These are phyloP conservation scores for Tiaroga cobitis DNA, from an alignment of 2,797 vertebrate genomes.

Conservation along the genomic window DNA sequence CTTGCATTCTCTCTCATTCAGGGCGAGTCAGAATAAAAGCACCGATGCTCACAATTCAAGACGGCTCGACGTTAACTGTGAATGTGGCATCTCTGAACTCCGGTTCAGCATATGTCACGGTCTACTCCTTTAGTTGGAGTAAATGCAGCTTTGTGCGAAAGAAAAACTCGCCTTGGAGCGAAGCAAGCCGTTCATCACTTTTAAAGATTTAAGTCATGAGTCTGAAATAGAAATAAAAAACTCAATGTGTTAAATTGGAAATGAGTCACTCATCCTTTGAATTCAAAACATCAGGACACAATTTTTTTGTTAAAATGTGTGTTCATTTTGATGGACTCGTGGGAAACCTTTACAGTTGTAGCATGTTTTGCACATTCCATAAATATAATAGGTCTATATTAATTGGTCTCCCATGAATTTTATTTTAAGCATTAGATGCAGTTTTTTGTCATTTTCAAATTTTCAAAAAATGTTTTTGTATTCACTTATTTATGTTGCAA, in stretches of 20 bases:
- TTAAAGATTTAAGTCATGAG: background rate
- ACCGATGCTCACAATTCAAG: background rate
- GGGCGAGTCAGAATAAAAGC: constrained; percentile 15
- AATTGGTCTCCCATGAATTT: background rate
- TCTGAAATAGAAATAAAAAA: background rate
- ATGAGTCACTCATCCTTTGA: background rate
- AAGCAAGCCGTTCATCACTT: background rate
- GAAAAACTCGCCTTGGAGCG: background rate
- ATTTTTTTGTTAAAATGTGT: background rate
- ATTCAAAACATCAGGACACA: background rate
- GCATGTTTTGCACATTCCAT: background rate
- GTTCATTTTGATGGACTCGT: background rate
- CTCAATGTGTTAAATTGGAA: background rate
- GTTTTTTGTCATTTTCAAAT: background rate
- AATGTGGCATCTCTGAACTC: background rate
- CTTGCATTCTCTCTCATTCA: constrained; percentile 18
- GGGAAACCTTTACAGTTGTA: background rate
- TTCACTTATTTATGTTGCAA: background rate
- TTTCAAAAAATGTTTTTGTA: background rate
- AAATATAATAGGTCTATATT: background rate
- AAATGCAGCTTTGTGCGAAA: background rate
- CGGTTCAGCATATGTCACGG: background rate
- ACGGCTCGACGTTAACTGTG: background rate
- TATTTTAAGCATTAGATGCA: background rate
- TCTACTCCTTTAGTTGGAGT: background rate